Evolutionary conservation across 2,888 invertebrate species (phyloP).

Genomic region (Calephelis perditalis): DNA sequence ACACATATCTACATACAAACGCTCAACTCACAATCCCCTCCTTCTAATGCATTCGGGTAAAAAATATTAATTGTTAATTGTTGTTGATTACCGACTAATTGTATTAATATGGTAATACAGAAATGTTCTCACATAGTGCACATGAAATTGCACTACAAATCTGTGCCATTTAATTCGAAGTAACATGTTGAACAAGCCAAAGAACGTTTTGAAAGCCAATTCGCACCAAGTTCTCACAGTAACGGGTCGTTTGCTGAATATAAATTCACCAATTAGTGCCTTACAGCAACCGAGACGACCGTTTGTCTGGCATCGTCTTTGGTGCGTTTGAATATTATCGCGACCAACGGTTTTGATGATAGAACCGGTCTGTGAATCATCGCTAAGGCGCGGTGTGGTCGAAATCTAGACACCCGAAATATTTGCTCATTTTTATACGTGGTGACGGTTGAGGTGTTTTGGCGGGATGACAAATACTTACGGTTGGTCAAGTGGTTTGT

Average conservation of each 20-base stretch:
- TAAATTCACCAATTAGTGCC: constrained; percentile 34
- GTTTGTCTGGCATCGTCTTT: constrained; percentile 32
- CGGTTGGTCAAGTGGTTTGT: too few species aligned
- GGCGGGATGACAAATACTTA: too few species aligned
- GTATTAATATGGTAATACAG: too few species aligned
- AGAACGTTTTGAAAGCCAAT: constrained; percentile 16
- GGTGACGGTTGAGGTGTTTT: too few species aligned
- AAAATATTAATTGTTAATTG: too few species aligned
- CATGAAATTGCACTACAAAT: constrained; percentile 4
- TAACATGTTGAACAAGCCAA: constrained; percentile 8
- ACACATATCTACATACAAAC: too few species aligned
- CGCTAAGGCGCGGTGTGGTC: constrained; percentile 38
- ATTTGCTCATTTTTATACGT: background rate
- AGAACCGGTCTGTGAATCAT: constrained; percentile 53
- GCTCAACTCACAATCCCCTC: too few species aligned
- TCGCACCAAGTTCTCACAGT: constrained; percentile 13
- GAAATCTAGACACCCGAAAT: constrained; percentile 22
- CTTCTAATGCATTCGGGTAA: too few species aligned
- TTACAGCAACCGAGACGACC: constrained; percentile 30
- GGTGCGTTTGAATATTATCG: constrained; percentile 35
- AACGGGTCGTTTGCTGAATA: constrained; percentile 28
- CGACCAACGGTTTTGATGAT: constrained; percentile 39
- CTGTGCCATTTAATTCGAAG: constrained; percentile 5
- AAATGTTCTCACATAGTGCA: background rate
- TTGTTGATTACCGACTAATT: too few species aligned